These are phyloP conservation scores for Falco rusticolus DNA, from an alignment of 2,797 vertebrate genomes.

Conservation along the genomic window DNA sequence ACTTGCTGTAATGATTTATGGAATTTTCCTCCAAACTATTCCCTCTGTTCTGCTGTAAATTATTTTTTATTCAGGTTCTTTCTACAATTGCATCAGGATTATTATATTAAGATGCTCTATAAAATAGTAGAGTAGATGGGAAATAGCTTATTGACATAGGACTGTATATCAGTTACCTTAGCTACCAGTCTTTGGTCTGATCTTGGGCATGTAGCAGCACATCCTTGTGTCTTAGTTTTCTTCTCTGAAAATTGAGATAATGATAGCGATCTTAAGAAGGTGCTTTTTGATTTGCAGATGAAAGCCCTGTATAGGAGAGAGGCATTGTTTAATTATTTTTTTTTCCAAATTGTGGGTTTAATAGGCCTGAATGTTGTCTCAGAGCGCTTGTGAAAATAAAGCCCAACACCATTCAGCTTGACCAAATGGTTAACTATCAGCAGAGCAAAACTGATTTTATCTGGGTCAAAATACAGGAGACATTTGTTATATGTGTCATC, in stretches of 20 bases:
- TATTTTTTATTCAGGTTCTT: neutral
- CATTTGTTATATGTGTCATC: neutral
- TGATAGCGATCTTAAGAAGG: slow-evolving; percentile 30
- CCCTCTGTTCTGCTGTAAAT: neutral
- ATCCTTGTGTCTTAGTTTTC: neutral
- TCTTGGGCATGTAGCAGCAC: neutral
- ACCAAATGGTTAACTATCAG: neutral
- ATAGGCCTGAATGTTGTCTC: neutral
- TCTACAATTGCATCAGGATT: neutral
- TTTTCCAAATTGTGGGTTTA: neutral
- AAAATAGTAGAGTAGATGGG: neutral
- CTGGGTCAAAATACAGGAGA: neutral
- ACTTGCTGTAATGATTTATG: neutral
- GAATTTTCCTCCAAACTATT: neutral
- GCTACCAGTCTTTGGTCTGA: neutral
- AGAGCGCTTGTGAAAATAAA: neutral
- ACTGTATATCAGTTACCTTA: neutral
- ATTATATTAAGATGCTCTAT: neutral
- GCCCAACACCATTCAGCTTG: neutral
- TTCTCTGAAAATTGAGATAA: slow-evolving; percentile 34
- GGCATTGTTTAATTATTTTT: neutral
- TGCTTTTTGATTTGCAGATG: slow-evolving; percentile 48
- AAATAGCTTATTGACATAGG: neutral
- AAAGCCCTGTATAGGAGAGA: neutral
- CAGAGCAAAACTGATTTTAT: neutral